Conservation (phyloP, 2,888 invertebrate genomes). For the Ephialtes manifestator region DNA sequence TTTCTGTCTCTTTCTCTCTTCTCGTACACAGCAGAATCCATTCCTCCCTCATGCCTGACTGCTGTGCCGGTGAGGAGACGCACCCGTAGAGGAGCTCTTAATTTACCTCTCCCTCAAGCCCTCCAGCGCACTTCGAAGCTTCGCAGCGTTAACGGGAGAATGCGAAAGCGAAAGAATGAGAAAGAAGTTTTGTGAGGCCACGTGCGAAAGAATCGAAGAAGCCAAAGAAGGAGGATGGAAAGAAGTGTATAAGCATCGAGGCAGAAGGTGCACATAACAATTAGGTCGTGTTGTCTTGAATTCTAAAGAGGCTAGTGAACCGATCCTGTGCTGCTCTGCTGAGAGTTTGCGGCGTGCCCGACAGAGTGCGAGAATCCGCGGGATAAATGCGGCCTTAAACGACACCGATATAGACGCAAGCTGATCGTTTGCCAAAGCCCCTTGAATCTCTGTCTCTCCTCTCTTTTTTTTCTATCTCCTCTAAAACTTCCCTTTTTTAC, state of each 20-base stretch:
- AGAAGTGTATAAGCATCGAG: constrained; percentile 59
- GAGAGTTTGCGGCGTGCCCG: constrained; percentile 25
- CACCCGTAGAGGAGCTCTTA: constrained; percentile 78
- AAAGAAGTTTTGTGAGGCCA: constrained; percentile 66
- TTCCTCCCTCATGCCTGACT: constrained; percentile 48
- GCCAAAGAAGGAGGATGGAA: constrained; percentile 57
- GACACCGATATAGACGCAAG: constrained; percentile 84
- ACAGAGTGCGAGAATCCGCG: constrained; percentile 68
- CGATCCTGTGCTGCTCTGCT: constrained; percentile 78
- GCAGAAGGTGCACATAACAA: constrained; percentile 82
- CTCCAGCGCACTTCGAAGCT: constrained; percentile 35
- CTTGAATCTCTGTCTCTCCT: constrained; percentile 67
- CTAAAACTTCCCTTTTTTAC: constrained; percentile 44
- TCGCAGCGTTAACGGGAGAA: constrained; percentile 48
- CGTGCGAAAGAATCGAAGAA: constrained; percentile 61
- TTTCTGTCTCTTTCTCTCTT: constrained; percentile 26
- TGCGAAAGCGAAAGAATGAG: constrained; percentile 55
- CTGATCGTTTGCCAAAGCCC: constrained; percentile 84
- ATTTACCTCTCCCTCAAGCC: constrained; percentile 78
- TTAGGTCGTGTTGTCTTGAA: constrained; percentile 85
- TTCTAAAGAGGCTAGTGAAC: constrained; percentile 85
- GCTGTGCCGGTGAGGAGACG: constrained; percentile 35
- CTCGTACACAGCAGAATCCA: constrained; percentile 30
- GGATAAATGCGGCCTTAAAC: constrained; percentile 85
- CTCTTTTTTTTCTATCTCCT: constrained; percentile 34